phyloP scores from a whole-genome alignment of 2,113 vertebrate species.

The Gallinago undulata region DNA sequence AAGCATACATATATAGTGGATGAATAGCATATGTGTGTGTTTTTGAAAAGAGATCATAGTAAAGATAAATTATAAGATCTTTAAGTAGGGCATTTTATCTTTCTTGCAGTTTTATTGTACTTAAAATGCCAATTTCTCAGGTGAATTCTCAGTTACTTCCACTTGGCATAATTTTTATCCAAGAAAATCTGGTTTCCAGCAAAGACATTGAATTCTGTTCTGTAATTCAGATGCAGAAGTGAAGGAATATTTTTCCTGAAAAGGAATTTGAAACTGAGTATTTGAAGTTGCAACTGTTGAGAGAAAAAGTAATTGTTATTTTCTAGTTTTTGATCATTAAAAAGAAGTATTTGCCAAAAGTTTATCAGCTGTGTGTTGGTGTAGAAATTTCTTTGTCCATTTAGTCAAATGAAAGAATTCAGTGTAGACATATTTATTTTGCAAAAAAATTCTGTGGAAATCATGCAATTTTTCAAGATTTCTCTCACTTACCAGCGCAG shows the following conservation, averaged over 20 bases:
- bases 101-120: background rate
- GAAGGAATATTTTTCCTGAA: background rate
- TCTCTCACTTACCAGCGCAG: background rate
- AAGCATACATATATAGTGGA: no score
- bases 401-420: background rate
- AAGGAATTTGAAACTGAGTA: background rate
- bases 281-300: background rate
- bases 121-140: background rate
- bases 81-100: background rate
- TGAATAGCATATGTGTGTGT: background rate
- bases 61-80: background rate
- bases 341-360: background rate
- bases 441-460: background rate
- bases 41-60: background rate
- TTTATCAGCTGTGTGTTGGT: background rate
- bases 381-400: background rate
- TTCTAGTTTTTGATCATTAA: background rate
- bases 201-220: background rate
- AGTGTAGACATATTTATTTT: background rate
- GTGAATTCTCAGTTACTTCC: background rate
- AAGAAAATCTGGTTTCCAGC: background rate
- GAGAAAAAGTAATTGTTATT: background rate
- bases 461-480: background rate
- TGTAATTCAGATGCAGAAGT: background rate
- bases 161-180: background rate